A percentile compares a stretch with the other conserved stretches of the same genome.
These are phyloP conservation scores for Daphoenositta chrysoptera DNA, from an alignment of 2,113 vertebrate genomes.

Conservation along the genomic window DNA sequence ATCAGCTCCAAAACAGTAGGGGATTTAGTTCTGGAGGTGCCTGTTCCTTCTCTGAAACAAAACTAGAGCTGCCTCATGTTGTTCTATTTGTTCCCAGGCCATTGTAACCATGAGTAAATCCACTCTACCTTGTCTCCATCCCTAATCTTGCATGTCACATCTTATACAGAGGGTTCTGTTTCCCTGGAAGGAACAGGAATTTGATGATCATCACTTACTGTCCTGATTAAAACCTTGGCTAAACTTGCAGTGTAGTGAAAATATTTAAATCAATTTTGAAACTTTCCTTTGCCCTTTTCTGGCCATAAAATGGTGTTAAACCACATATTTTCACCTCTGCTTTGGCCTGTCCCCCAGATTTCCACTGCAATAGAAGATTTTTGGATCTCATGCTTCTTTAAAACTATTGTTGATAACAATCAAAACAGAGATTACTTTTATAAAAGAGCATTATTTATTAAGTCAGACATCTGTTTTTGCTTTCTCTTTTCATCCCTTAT, in stretches of 20 bases:
- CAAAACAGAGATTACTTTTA: background rate
- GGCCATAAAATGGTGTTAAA: background rate
- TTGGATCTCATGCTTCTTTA: background rate
- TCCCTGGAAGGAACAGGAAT: background rate
- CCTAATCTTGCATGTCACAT: background rate
- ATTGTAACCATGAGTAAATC: background rate
- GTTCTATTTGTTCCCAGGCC: background rate
- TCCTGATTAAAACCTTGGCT: background rate
- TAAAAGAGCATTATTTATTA: background rate
- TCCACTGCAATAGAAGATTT: background rate
- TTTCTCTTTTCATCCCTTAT: background rate
- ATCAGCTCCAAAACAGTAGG: background rate
- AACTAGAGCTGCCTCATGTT: background rate
- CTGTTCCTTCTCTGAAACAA: background rate
- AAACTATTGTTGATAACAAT: background rate
- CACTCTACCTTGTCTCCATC: background rate
- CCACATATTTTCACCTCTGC: background rate
- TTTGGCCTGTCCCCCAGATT: background rate
- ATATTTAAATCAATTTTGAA: background rate
- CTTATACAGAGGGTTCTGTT: background rate
- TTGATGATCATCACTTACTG: background rate
- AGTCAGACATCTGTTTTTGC: background rate
- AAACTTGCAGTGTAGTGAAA: background rate
- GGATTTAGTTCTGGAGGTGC: background rate
- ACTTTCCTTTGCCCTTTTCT: background rate